Conservation (phyloP, 2,113 vertebrate species). For the Tichodroma muraria region DNA sequence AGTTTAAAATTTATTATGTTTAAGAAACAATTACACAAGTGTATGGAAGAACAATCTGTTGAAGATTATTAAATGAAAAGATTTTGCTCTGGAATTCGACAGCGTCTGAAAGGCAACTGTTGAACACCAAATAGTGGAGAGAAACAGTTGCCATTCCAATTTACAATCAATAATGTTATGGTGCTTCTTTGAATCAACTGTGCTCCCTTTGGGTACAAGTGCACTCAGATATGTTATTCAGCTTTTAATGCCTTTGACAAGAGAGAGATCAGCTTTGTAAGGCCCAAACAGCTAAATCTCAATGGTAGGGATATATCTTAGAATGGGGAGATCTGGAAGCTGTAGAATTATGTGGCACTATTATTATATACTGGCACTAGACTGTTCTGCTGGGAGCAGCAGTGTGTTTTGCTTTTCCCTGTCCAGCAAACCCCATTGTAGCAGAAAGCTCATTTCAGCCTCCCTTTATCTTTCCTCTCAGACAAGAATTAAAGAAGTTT, state of each 20-base stretch:
- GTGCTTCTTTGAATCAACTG: background rate
- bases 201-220: background rate
- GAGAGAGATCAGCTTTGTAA: background rate
- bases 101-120: background rate
- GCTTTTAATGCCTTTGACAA: background rate
- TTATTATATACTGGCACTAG: background rate
- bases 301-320: background rate
- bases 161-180: background rate
- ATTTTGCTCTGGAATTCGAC: background rate
- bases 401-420: background rate
- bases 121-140: background rate
- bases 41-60: background rate
- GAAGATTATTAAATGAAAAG: background rate
- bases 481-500: background rate
- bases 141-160: background rate
- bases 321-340: background rate
- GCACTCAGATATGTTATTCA: background rate
- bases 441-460: background rate
- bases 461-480: background rate
- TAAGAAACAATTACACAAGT: background rate
- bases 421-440: background rate
- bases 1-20: background rate
- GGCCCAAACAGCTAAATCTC: background rate
- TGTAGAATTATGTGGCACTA: background rate
- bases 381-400: background rate